Conservation (phyloP, 1,140 invertebrate genomes). For the Trichoplusia ni region DNA sequence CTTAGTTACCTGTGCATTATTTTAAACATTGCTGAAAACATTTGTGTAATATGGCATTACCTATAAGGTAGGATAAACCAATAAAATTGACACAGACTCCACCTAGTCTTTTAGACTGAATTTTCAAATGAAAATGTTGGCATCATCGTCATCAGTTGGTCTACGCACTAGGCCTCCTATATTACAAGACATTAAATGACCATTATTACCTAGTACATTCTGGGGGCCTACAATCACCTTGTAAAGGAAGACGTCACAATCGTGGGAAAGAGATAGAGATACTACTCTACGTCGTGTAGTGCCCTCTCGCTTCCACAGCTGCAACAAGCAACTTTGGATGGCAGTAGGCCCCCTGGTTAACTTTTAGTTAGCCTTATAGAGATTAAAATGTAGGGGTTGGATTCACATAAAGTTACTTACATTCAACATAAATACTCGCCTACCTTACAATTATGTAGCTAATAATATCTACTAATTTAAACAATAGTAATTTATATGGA, state of each 20-base stretch:
- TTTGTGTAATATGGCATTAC: too few species aligned
- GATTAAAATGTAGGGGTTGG: constrained; percentile 15
- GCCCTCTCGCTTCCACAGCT: too few species aligned
- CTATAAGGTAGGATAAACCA: too few species aligned
- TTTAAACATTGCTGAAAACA: too few species aligned
- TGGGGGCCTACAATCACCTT: too few species aligned
- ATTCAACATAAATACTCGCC: constrained; percentile 9
- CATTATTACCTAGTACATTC: constrained; percentile 17
- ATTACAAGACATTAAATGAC: constrained; percentile 17
- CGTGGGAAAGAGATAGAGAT: too few species aligned
- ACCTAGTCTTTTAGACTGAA: constrained; percentile 22
- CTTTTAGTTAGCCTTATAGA: constrained; percentile 27
- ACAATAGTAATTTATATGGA: constrained; percentile 10
- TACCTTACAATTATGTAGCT: constrained; percentile 14
- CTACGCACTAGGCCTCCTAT: constrained; percentile 15
- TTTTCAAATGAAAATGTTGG: neutral
- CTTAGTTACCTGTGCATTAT: too few species aligned
- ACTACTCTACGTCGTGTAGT: too few species aligned
- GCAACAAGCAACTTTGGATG: too few species aligned
- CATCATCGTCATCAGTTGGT: neutral
- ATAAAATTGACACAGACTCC: neutral
- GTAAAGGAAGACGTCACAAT: too few species aligned
- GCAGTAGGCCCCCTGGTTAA: too few species aligned
- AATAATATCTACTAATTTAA: constrained; percentile 12
- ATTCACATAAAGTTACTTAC: constrained; percentile 7